Evolutionary conservation across 2,113 vertebrate genomes (phyloP), one percentile per base, ranked within the genome.

Genomic region (Phalacrocorax carbo): DNA sequence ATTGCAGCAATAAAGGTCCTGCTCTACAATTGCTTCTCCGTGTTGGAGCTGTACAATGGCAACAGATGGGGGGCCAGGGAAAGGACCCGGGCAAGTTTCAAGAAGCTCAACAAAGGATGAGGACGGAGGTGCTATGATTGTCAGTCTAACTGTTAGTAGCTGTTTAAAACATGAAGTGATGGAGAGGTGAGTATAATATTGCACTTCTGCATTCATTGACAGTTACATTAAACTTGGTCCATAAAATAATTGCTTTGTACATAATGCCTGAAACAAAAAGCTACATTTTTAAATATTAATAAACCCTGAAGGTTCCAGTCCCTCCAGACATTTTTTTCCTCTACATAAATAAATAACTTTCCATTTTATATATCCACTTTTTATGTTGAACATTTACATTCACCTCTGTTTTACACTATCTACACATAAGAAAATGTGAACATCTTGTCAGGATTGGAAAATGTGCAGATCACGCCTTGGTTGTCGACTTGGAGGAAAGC

Each of bases 301-400:
- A 98, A 97, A 97, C 98, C 98, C 98, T 98, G 98, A 99, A 99
- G 98, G 98, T 97, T 98, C 97, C 96, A 96, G 94, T 96, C 91
- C 98, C 97, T 98, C 94, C 96, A 98, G 97, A 93, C 90, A 26
- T 73, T 93, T 71, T 97, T 97, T 44, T 52, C 98, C 97, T 98
- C 98, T 98, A 98, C 97, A 98, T 98, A 99, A 98, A 99, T 99
- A 99, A 99, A 99, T 99, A 99, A 97, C 97, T 99, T 98, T 98
- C 97, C 76, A 95, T 95, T 98, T 97, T 98, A 91, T 97, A 98
- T 96, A 98, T 97, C 98, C 98, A 97, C 98, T 97, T 98, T 96
- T 76, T 93, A 94, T 79, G 94, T 92, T 98, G 96, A 97, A 98
- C 98, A 98, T 98, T 98, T 99, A 98, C 98, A 98, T 38, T 77